Base-by-base conservation (phyloP, 37 sponge, comb jelly and placozoan species). In the Ianthella basta region DNA sequence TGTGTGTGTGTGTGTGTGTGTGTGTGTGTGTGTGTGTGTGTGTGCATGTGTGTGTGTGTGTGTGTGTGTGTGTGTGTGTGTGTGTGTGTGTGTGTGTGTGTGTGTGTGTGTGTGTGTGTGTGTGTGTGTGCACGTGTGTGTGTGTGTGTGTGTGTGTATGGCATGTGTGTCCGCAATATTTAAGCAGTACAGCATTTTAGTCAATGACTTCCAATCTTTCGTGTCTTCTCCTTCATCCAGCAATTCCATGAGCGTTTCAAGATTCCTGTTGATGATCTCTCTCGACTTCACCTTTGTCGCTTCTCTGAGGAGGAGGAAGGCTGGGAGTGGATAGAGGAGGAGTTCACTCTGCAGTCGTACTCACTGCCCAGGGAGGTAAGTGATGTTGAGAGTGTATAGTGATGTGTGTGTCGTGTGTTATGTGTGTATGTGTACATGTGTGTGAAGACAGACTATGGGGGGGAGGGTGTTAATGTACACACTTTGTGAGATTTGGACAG, bases 301-400 rank as follows among this genome's bases (percentile, higher is more conserved):
- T 92, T 86, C 60, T 30, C 89, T 34, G 93, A 92, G 89, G 87
- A 87, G 18, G 89, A 89, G 55, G 93, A 92, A 56, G 93, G 93
- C 0, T 94, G 95, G 95, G 91, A 91, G 84, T 94, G 91, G 89
- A 81, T 94, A 44, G 91, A 91, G 70, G 95, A 94, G 87, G 91
- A 90, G 72, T 86, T 72, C 23, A 30, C 85, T 0, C 78, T 94
- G 16, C 65, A 91, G 79, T 39, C 67, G 24, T 94, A 94, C 82
- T 50, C 81, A 3, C 87, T 94, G 18, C 91, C 89, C 4, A 79
- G 72, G 36, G 95, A 94, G 91, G 95, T 94, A 66, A 57, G 84
- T 65, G 53, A 25, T 54, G 25, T n/a, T 35, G 37, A 15, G 73
- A 63, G 64, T 63, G 64, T 29, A 5, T 63, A 23, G 27, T 6